Evolutionary conservation across 1,140 invertebrate genomes (phyloP), one percentile per base, ranked within the genome.

Genomic region (Drosophila kikkawai): DNA sequence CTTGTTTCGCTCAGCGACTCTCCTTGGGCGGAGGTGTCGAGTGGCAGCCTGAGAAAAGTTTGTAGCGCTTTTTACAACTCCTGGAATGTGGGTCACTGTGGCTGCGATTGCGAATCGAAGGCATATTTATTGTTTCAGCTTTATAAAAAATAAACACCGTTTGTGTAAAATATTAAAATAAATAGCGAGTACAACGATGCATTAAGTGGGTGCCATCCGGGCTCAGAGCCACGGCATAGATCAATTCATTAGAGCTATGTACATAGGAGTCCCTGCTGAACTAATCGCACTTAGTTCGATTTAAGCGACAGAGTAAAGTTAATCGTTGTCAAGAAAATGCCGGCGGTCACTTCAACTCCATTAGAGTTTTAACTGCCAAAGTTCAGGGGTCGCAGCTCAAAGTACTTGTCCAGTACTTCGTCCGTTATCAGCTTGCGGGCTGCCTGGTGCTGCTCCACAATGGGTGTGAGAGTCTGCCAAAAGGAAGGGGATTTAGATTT

Each of bases 371-470:
- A 92, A 47, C 79, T 78, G 34, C 74, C 64, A 41, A 82, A 95
- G 57, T 96, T 96, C 8, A 99, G 94, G 91, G 96, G 95, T 83
- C 98, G 94, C 50, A 97, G 95, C 75, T 95, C 95, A 95, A 99
- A 99, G 93, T 96, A 99, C 79, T 95, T 92, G 82, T 96, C 95
- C 32, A 99, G 94, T 36, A 96, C 93, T 37, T 99, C 98, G 91
- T 99, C 97, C 0, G 97, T 99, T 39, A 99, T 95, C 69, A 95
- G 93, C 53, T 96, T 96, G 71, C 97, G 94, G 41, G 95, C 94
- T 85, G 96, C 94, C 94, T 99, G 97, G 94, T 99, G 98, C 56
- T 95, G 94, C 32, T 94, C 94, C 2, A 99, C 94, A 68, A 99
- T 94, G 26, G 96, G 96, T 78, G 44, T 93, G 82, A 69, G 94